phyloP scores from a whole-genome alignment of 1,140 invertebrate species.

The Drosophila quadrilineata region DNA sequence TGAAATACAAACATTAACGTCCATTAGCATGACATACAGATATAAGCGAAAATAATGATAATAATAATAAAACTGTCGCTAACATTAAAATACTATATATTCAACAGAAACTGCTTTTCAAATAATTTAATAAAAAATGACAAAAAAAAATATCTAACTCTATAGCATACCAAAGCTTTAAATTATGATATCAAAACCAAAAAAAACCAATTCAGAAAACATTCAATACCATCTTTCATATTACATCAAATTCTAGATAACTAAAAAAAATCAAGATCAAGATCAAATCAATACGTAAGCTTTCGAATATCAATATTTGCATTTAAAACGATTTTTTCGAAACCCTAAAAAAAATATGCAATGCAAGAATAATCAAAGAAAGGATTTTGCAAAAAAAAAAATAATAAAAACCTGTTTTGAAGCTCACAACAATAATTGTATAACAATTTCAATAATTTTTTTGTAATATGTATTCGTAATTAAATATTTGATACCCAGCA shows the following conservation, averaged over 20 bases:
- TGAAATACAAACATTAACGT: constrained; percentile 30
- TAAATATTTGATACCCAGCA: constrained; percentile 20
- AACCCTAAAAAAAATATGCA: constrained; percentile 26
- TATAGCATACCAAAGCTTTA: constrained; percentile 32
- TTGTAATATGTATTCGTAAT: constrained; percentile 23
- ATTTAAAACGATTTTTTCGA: constrained; percentile 44
- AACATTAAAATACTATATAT: constrained; percentile 20
- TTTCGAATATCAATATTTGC: constrained; percentile 63
- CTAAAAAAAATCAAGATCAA: constrained; percentile 18
- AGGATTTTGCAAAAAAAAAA: constrained; percentile 17
- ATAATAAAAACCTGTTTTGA: constrained; percentile 15
- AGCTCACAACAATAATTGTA: constrained; percentile 39
- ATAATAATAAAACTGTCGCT: constrained; percentile 17
- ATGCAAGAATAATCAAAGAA: constrained; percentile 42
- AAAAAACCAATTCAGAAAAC: neutral
- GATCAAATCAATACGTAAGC: constrained; percentile 30
- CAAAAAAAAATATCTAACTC: constrained; percentile 32
- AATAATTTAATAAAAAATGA: constrained; percentile 25
- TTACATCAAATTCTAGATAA: constrained; percentile 12
- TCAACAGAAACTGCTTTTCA: constrained; percentile 12
- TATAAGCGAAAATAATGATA: constrained; percentile 13
- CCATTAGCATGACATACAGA: constrained; percentile 42
- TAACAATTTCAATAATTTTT: constrained; percentile 39
- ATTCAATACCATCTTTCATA: neutral
- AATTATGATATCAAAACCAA: constrained; percentile 8